Conservation (phyloP, 2,888 invertebrate genomes). For the Xylota sylvarum region DNA sequence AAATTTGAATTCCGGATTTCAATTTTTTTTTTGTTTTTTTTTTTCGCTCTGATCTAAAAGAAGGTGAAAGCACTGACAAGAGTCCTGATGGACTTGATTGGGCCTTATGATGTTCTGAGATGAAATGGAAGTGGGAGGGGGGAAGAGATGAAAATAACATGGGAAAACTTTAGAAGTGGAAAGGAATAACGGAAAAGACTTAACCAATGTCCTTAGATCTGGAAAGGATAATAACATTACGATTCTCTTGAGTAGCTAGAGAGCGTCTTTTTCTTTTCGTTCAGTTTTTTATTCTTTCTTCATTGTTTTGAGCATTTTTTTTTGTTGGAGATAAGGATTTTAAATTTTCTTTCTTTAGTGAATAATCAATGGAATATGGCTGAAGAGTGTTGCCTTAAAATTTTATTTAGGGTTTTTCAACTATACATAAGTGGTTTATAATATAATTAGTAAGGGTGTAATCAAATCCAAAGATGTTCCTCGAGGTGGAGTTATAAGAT, state of each 20-base stretch:
- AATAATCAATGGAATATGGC: not conserved
- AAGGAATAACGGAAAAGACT: slow-evolving; percentile 41
- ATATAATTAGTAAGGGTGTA: too few species aligned
- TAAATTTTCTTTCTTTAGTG: not conserved
- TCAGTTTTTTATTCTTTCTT: slow-evolving; percentile 5
- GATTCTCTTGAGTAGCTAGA: slow-evolving; percentile 76
- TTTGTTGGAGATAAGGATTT: not conserved
- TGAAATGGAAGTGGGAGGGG: slow-evolving; percentile 42
- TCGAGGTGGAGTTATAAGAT: too few species aligned
- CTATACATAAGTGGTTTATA: too few species aligned
- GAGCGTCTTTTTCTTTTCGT: slow-evolving; percentile 47
- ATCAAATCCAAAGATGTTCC: too few species aligned
- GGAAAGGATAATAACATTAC: slow-evolving; percentile 78
- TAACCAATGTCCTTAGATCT: slow-evolving; percentile 53
- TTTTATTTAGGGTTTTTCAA: too few species aligned
- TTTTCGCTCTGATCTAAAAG: slow-evolving; percentile 10
- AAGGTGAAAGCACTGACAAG: slow-evolving; percentile 71
- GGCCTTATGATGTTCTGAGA: slow-evolving; percentile 66
- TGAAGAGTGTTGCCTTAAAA: too few species aligned
- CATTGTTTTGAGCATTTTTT: slow-evolving; percentile 21
- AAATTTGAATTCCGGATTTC: slow-evolving; percentile 70
- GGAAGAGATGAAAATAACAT: slow-evolving; percentile 59
- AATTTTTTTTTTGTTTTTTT: slow-evolving; percentile 15
- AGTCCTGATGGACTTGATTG: slow-evolving; percentile 73
- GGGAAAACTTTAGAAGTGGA: slow-evolving; percentile 48